These are phyloP conservation scores for Eilema caniola DNA, from an alignment of 2,888 invertebrate species.

Conservation along the genomic window DNA sequence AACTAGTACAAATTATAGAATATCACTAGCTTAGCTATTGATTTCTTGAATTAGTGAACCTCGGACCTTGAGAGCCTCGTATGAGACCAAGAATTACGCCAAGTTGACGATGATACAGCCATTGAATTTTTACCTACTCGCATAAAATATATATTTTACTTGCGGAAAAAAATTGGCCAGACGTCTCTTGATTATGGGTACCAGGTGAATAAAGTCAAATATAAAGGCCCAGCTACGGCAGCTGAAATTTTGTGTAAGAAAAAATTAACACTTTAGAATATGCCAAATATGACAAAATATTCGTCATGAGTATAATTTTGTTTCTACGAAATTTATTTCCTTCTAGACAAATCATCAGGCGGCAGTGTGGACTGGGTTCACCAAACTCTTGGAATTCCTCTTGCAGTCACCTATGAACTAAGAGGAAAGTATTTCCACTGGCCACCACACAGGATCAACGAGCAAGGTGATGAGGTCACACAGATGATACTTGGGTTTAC, in stretches of 20 bases:
- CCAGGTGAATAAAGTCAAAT: constrained; percentile 71
- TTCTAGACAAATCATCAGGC: constrained; percentile 84
- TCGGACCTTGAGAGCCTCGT: background rate
- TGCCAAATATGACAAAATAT: too few relatives aligned
- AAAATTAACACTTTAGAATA: background rate
- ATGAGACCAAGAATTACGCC: background rate
- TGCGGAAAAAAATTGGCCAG: constrained; percentile 73
- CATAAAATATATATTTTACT: constrained; percentile 19
- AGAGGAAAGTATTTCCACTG: constrained; percentile 90
- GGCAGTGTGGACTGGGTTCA: constrained; percentile 90
- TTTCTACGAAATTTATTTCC: background rate
- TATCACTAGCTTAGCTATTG: too few relatives aligned
- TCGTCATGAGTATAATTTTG: too few relatives aligned
- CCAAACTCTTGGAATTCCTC: constrained; percentile 80
- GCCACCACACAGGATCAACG: constrained; percentile 89
- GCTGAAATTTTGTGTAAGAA: constrained; percentile 86
- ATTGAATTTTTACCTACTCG: background rate
- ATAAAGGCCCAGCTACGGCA: constrained; percentile 83
- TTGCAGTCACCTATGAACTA: constrained; percentile 89
- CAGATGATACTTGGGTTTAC: constrained; percentile 87
- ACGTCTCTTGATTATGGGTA: constrained; percentile 70
- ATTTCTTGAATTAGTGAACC: too few relatives aligned
- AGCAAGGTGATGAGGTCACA: constrained; percentile 89
- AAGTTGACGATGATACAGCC: too few relatives aligned
- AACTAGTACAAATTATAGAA: too few relatives aligned